These are phyloP conservation scores for Copsychus sechellarum DNA, from an alignment of 2,113 vertebrate species.

Conservation along the genomic window DNA sequence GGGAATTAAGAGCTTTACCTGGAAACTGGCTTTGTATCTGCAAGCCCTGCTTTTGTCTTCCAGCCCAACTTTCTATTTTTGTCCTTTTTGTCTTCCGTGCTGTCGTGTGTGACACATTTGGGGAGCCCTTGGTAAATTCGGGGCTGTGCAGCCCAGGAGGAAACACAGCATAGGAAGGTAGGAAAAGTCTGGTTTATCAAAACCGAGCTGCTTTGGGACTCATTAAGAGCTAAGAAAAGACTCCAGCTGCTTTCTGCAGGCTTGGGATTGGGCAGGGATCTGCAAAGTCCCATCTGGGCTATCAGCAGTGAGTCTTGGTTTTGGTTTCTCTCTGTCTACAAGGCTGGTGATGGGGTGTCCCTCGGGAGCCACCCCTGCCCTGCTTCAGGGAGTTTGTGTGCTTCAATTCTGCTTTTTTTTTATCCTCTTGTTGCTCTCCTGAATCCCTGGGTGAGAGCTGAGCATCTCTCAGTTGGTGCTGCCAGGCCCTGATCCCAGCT, in stretches of 20 bases:
- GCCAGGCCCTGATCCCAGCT: background rate
- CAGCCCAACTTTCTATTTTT: constrained; percentile 14
- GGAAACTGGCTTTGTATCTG: constrained; percentile 45
- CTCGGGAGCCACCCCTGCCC: background rate
- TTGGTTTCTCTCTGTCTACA: background rate
- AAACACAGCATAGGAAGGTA: background rate
- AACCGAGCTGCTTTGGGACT: background rate
- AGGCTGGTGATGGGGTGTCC: background rate
- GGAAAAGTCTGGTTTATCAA: background rate
- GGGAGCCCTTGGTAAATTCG: background rate
- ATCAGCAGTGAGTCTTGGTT: background rate
- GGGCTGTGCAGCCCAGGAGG: background rate
- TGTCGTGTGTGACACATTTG: accelerated
- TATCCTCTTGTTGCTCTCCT: background rate
- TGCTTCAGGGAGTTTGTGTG: background rate
- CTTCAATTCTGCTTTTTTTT: background rate
- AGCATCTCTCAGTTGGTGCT: background rate
- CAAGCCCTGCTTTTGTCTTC: constrained; percentile 35
- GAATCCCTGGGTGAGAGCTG: background rate
- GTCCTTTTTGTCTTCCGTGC: background rate
- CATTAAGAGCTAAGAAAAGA: background rate
- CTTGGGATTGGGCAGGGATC: background rate
- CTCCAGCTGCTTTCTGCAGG: background rate
- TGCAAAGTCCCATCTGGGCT: background rate
- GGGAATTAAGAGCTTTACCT: constrained; percentile 72